Evolutionary conservation across 2,113 vertebrate genomes (phyloP).

Genomic region (Cottus gobio): DNA sequence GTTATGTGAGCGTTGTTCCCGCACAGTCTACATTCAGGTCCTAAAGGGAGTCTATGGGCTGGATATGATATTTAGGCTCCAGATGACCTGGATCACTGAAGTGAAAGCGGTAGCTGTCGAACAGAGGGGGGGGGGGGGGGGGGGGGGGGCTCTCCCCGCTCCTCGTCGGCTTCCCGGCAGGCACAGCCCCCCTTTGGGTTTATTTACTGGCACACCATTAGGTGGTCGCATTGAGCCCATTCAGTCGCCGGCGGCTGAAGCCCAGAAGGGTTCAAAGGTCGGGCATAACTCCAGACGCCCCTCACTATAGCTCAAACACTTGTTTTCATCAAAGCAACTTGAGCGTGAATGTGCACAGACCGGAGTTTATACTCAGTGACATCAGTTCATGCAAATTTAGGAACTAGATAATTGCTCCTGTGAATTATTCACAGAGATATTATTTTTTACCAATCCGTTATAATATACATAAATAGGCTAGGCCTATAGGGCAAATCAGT

Average conservation of each 20-base stretch:
- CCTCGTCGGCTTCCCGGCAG: slow-evolving; percentile 76
- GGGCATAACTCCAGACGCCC: slow-evolving; percentile 25
- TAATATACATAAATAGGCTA: neutral
- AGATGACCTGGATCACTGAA: slow-evolving; percentile 43
- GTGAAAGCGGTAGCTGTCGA: slow-evolving; percentile 51
- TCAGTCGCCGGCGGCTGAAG: slow-evolving; percentile 19
- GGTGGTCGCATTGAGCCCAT: slow-evolving; percentile 48
- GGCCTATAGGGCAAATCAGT: neutral
- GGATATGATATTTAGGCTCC: slow-evolving; percentile 52
- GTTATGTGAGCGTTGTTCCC: slow-evolving; percentile 1
- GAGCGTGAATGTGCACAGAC: slow-evolving; percentile 42
- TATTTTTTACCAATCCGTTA: neutral
- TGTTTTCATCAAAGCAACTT: slow-evolving; percentile 40
- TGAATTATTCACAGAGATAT: neutral
- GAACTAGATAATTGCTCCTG: slow-evolving; percentile 6
- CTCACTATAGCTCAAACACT: slow-evolving; percentile 18
- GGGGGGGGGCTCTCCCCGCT: too few species aligned
- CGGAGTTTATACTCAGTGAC: slow-evolving; percentile 49
- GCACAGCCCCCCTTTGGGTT: slow-evolving; percentile 48
- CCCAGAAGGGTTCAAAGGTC: slow-evolving; percentile 49
- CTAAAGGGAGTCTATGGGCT: neutral
- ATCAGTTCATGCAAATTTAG: slow-evolving; percentile 40
- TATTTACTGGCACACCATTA: slow-evolving; percentile 71
- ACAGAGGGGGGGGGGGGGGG: slow-evolving; percentile 30
- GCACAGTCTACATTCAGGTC: neutral